Evolutionary conservation across 1,140 invertebrate genomes (phyloP).

Genomic region (Aricia agestis): DNA sequence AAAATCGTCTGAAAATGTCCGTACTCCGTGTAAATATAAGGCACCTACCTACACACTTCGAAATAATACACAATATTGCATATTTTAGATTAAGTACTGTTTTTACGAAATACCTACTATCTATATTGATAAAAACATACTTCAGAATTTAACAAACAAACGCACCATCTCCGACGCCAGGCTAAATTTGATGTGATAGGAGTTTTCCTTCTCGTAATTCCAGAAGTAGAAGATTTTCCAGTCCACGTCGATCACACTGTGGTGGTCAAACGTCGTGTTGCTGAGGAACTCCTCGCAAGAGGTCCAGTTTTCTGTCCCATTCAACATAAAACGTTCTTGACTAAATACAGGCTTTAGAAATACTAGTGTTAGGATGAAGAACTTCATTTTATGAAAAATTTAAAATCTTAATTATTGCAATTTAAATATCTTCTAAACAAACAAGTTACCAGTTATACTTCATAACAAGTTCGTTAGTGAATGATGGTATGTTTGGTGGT

Average conservation of each 20-base stretch:
- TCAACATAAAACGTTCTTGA: not conserved
- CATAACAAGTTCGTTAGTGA: not conserved
- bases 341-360: not conserved
- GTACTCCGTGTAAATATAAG: too few species aligned
- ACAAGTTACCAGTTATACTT: not conserved
- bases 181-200: conserved; percentile 42
- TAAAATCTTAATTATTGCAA: not conserved
- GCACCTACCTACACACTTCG: too few species aligned
- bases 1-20: too few species aligned
- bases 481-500: not conserved
- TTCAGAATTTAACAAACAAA: conserved; percentile 18
- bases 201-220: conserved; percentile 29
- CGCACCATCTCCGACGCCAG: conserved; percentile 33
- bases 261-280: conserved; percentile 35
- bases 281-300: conserved; percentile 45
- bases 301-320: conserved; percentile 38
- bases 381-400: not conserved
- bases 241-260: conserved; percentile 38
- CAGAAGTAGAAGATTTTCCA: conserved; percentile 57
- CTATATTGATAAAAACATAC: too few species aligned
- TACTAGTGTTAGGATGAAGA: not conserved
- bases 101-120: too few species aligned
- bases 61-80: too few species aligned
- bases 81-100: too few species aligned
- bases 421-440: not conserved